Evolutionary conservation across 2,113 vertebrate genomes (phyloP), one percentile per base, ranked within the genome.

Genomic region (Amblyopsis rosae): DNA sequence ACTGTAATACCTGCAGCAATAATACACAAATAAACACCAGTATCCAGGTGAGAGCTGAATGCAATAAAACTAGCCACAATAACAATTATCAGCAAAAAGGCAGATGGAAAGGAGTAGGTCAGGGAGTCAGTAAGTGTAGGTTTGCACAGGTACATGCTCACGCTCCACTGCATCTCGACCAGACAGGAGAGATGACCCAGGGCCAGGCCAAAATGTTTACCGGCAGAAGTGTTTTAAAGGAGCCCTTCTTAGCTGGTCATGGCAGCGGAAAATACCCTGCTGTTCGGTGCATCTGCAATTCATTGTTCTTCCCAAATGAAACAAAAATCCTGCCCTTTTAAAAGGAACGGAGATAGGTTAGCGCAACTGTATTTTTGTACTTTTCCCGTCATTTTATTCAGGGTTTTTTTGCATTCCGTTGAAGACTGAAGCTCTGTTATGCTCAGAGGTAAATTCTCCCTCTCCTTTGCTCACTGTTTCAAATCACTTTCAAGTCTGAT

Each of bases 191-290:
- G 92, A 92, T 96, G 96, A 98, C 94, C 96, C 94, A 93, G 92
- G 94, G 91, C 93, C 94, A 91, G 95, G 94, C 94, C 95, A 95
- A 96, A 96, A 96, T 98, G 95, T 95, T 98, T 98, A 95, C 94
- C 94, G 94, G 94, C 95, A 96, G 95, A 96, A 96, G 94, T 94
- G 94, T 93, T 97, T 96, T 95, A 93, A 91, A 93, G 96, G 94
- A 95, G 93, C 94, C 92, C 95, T 94, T 92, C 94, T 95, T 96
- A 96, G 94, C 94, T 96, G 96, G 93, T 94, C 95, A 96, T 94
- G 95, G 96, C 95, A 96, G 95, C 89, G 92, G 95, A 96, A 98
- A 98, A 97, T 94, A 94, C 89, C 95, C 94, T 95, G 95, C 96
- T 98, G 96, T 96, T 98, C 94, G 87, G 92, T 86, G 86, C 94